These are phyloP conservation scores for Gadus chalcogrammus DNA, from an alignment of 2,113 vertebrate species.

Conservation along the genomic window DNA sequence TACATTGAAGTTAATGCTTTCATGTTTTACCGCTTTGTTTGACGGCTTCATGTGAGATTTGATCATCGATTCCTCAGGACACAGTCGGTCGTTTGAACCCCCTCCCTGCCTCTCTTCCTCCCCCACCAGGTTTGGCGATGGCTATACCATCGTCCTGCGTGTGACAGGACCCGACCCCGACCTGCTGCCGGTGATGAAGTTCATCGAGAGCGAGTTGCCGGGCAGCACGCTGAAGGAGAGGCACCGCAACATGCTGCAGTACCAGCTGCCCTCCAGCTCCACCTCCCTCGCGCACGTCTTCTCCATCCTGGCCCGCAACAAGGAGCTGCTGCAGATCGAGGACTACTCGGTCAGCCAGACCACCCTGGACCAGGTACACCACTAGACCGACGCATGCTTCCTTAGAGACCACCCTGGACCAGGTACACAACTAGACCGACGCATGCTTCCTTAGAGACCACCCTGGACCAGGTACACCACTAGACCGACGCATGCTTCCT, in stretches of 20 bases:
- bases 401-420: no score
- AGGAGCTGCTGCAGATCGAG: conserved; percentile 87
- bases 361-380: conserved; percentile 89
- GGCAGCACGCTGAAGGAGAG: conserved; percentile 93
- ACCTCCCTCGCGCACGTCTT: conserved; percentile 92
- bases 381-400: no score
- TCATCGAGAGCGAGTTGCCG: conserved; percentile 87
- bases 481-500: no score
- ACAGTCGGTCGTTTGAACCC: background rate
- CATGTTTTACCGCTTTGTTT: background rate
- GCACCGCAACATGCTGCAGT: conserved; percentile 95
- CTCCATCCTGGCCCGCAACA: conserved; percentile 89
- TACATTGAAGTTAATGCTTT: no score
- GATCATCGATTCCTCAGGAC: background rate
- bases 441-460: conserved; percentile 72
- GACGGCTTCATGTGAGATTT: no score
- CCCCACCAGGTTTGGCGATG: conserved; percentile 86
- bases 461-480: conserved; percentile 86
- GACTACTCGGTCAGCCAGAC: conserved; percentile 98
- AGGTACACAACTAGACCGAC: conserved; percentile 50
- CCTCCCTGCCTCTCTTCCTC: background rate
- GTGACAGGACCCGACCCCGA: conserved; percentile 86
- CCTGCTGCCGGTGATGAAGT: conserved; percentile 88
- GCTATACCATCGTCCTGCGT: conserved; percentile 93
- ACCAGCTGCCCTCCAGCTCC: conserved; percentile 89